Evolutionary conservation across 2,888 invertebrate species (phyloP), one percentile per base, ranked within the genome.

Genomic region (Cantharis rustica): DNA sequence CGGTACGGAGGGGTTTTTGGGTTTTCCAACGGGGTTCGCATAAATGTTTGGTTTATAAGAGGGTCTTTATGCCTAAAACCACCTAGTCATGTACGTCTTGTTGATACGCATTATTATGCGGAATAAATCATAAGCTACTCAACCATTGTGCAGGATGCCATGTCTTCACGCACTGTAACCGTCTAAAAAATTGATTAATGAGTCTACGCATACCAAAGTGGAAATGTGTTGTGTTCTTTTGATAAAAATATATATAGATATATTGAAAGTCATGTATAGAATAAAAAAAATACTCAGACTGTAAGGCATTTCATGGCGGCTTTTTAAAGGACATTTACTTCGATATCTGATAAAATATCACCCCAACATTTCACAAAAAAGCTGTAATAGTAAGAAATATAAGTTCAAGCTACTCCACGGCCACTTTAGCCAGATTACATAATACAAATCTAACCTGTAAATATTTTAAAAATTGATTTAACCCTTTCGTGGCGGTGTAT

Each of bases 141-240:
- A 72, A 64, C 76, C 76, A 72, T 76, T 76, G 72, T 76, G 76
- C 76, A 76, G 72, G 69, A 73, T 73, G 70, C 76, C 73, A 73
- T 71, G 72, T 72, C 75, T 75, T 75, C 71, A 77, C 77, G 72
- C 77, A 75, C 62, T 75, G 68, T 77, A 77, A 72, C 77, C 74
- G 66, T 69, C 72, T 72, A 72, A 75, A 78, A 75, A 72, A 73
- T 75, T 78, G 78, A 78, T 78, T 78, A 78, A 78, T 78, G 78
- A 75, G 72, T 69, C 69, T 63, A 72, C 64, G 75, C 72, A 74
- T 72, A 72, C 69, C 69, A 64, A 76, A 70, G 63, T 68, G 73
- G 70, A 71, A 69, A 69, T 76, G 73, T 71, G 73, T 73, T 76
- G 72, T 71, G 23, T 73, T 66, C 73, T 17, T 66, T 68, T 71